A percentile compares a stretch with the other conserved stretches of the same genome.
Conservation (phyloP, 2,888 invertebrate species). For the Patella ulyssiponensis region DNA sequence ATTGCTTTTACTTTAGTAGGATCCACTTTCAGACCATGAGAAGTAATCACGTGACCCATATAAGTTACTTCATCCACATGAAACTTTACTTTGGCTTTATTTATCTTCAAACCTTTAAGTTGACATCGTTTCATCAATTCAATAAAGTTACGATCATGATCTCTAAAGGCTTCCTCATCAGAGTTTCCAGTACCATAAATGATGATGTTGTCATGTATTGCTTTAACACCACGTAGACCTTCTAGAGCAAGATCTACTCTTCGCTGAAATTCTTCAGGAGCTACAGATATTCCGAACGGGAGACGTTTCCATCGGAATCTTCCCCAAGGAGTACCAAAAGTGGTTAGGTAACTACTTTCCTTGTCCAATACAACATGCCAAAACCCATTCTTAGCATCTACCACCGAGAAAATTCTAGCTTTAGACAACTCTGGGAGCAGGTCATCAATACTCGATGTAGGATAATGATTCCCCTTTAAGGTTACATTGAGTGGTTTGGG, state of each 20-base stretch:
- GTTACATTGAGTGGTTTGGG: too few species aligned
- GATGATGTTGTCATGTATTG: constrained; percentile 9
- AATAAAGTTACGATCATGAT: too few species aligned
- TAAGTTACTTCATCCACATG: too few species aligned
- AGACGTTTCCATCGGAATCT: constrained; percentile 20
- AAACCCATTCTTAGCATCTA: constrained; percentile 25
- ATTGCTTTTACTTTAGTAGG: too few species aligned
- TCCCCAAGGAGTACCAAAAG: constrained; percentile 27
- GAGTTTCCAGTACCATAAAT: too few species aligned
- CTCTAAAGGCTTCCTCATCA: too few species aligned
- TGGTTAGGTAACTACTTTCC: constrained; percentile 23
- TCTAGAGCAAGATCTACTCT: constrained; percentile 30
- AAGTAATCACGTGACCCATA: too few species aligned
- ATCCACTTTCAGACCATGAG: too few species aligned
- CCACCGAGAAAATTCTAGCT: constrained; percentile 24
- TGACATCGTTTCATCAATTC: too few species aligned
- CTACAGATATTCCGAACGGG: constrained; percentile 37
- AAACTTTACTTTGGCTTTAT: too few species aligned
- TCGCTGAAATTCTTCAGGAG: constrained; percentile 35
- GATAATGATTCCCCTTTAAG: constrained; percentile 19
- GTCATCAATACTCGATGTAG: constrained; percentile 19
- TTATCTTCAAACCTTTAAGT: too few species aligned
- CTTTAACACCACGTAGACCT: constrained; percentile 30
- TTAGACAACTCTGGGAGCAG: constrained; percentile 22
- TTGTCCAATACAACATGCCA: constrained; percentile 30